Base-by-base conservation (phyloP, 2,113 vertebrate genomes). In the Psophia crepitans region DNA sequence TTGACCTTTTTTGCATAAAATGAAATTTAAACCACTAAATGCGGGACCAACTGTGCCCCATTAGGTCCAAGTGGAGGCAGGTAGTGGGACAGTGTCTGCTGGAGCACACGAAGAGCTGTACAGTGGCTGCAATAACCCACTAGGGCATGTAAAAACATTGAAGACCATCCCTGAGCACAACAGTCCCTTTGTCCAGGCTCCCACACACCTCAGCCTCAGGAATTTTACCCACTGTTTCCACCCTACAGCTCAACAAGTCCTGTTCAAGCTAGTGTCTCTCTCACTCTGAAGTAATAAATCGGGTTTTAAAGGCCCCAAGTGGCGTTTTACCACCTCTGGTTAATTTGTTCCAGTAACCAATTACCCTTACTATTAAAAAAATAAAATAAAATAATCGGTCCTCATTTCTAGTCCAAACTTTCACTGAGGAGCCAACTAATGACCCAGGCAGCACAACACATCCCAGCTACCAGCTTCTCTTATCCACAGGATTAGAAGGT, bases 191-290 rank as follows among this genome's bases (percentile, higher is more conserved):
- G 56, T 21, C 60, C 56, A 58, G 56, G 30, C 30, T 63, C 66
- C 49, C 27, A 20, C 23, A 15, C 1, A 2, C 18, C 12, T 39
- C 12, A 1, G 2, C 21, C 9, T 39, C 0, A 0, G 1, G 15
- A 46, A 49, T 74, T 92, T 77, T 7, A 63, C 32, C 58, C 41
- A 21, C 0, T 10, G 17, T 12, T 53, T 61, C 75, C n/a, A 66
- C 26, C 21, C 61, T 46, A 60, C 48, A 79, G 66, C 48, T 84
- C 37, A 21, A 11, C 37, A 70, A 33, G 53, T 20, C 51, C 26
- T 21, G 3, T 28, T 64, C 37, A 32, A 89, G 43, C 39, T 39
- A 19, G 14, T 35, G 13, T 69, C 11, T 44, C 27, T 37, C 41
- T 65, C n/a, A n/a, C 68, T 66, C 68, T 70, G 43, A 76, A 70